A percentile compares a stretch with the other conserved stretches of the same genome.
phyloP scores from a whole-genome alignment of 2,113 vertebrate species.

The Antennarius striatus region DNA sequence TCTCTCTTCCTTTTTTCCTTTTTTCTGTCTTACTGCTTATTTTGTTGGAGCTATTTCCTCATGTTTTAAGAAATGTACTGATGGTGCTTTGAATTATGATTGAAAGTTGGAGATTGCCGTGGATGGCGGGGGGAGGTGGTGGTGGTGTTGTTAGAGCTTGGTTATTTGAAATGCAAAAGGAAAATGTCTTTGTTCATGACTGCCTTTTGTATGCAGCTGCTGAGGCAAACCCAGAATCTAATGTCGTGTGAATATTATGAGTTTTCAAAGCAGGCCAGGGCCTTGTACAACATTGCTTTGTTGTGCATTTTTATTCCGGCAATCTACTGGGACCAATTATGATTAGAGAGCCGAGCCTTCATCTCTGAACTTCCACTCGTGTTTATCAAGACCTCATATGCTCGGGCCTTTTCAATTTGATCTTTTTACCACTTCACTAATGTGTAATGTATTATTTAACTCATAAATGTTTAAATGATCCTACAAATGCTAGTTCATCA shows the following conservation, averaged over 20 bases:
- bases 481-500: conserved; percentile 82
- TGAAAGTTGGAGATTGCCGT: conserved; percentile 73
- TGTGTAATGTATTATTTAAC: conserved; percentile 83
- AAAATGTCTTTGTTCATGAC: conserved; percentile 74
- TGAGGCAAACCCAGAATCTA: conserved; percentile 67
- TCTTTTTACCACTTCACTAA: conserved; percentile 77
- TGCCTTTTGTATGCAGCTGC: conserved; percentile 74
- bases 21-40: conserved; percentile 35
- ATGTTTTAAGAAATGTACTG: conserved; percentile 73
- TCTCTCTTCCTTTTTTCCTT: conserved; percentile 25
- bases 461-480: conserved; percentile 80
- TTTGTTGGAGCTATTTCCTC: conserved; percentile 66
- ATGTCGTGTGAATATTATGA: conserved; percentile 76
- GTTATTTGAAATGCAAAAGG: conserved; percentile 79
- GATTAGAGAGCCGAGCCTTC: conserved; percentile 74
- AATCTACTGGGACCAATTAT: conserved; percentile 78
- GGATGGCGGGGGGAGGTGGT: conserved; percentile 60
- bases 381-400: conserved; percentile 75
- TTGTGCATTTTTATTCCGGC: conserved; percentile 67
- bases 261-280: conserved; percentile 68
- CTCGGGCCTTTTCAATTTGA: conserved; percentile 71
- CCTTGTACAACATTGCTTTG: conserved; percentile 63
- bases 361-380: conserved; percentile 70
- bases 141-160: conserved; percentile 48
- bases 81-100: conserved; percentile 78